These are phyloP conservation scores for Xiphydria camelus DNA, from an alignment of 2,888 invertebrate species.

Conservation along the genomic window DNA sequence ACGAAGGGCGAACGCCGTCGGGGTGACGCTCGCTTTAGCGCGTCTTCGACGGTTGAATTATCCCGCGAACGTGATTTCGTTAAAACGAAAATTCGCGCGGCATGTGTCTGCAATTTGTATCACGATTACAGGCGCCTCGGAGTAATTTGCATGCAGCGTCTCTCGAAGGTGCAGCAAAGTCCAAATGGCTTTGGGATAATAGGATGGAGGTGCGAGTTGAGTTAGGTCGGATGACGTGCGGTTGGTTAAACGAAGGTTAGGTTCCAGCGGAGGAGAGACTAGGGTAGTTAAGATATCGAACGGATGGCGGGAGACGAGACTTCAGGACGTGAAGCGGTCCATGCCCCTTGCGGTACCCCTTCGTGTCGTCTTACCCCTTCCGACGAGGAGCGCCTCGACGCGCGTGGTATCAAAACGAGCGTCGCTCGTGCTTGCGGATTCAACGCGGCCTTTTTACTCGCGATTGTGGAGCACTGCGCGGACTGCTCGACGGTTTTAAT, in stretches of 20 bases:
- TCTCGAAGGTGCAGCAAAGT: not conserved
- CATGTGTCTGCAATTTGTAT: not conserved
- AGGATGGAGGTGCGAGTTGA: not conserved
- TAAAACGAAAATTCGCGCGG: too few species aligned
- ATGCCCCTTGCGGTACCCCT: not conserved
- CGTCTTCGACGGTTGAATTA: too few species aligned
- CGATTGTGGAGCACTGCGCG: too few species aligned
- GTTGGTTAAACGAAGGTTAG: constrained; percentile 16
- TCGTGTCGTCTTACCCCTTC: too few species aligned
- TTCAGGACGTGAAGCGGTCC: not conserved
- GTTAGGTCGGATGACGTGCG: constrained; percentile 4
- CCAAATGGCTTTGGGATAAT: constrained; percentile 4
- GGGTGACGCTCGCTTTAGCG: too few species aligned
- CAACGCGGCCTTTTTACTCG: too few species aligned
- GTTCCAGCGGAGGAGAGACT: constrained; percentile 19
- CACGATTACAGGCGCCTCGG: not conserved
- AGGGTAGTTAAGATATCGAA: constrained; percentile 33
- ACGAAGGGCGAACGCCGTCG: too few species aligned
- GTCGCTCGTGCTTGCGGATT: too few species aligned
- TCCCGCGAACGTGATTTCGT: too few species aligned
- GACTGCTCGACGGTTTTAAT: too few species aligned
- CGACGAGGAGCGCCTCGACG: too few species aligned
- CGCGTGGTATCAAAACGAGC: too few species aligned
- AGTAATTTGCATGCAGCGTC: not conserved
- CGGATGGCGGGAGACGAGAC: constrained; percentile 1